phyloP scores from a whole-genome alignment of 1,140 invertebrate genomes.

The Scaptomyza montana region DNA sequence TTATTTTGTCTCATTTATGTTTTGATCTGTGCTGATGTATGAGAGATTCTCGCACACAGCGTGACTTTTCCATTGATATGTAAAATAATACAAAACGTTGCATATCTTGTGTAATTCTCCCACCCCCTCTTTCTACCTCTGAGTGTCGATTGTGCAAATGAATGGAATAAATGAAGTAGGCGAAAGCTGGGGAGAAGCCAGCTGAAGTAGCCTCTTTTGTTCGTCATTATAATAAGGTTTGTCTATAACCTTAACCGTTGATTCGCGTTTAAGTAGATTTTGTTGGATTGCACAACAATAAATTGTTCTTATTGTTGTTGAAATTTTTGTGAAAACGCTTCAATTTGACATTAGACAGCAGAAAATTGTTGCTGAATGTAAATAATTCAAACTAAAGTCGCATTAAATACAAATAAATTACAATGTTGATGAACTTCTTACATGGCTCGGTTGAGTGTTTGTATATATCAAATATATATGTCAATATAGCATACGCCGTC shows the following conservation, averaged over 20 bases:
- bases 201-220: not conserved
- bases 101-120: not conserved
- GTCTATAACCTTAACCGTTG: constrained; percentile 2
- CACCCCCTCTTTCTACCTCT: not conserved
- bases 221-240: constrained; percentile 17
- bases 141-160: constrained; percentile 21
- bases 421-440: constrained; percentile 19
- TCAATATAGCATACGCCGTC: constrained; percentile 35
- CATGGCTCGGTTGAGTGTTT: not conserved
- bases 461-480: constrained; percentile 1
- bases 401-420: constrained; percentile 58
- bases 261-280: constrained; percentile 64
- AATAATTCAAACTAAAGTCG: constrained; percentile 35
- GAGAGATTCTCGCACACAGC: constrained; percentile 28
- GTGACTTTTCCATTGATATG: constrained; percentile 54
- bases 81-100: constrained; percentile 38
- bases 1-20: constrained; percentile 4
- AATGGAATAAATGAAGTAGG: too few relatives aligned
- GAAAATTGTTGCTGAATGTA: constrained; percentile 44
- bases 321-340: constrained; percentile 40
- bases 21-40: constrained; percentile 34
- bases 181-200: not conserved
- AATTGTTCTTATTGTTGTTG: not conserved
- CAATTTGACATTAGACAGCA: constrained; percentile 62
- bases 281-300: constrained; percentile 55